Base-by-base conservation (phyloP, 2,113 vertebrate genomes). In the Antechinus flavipes region DNA sequence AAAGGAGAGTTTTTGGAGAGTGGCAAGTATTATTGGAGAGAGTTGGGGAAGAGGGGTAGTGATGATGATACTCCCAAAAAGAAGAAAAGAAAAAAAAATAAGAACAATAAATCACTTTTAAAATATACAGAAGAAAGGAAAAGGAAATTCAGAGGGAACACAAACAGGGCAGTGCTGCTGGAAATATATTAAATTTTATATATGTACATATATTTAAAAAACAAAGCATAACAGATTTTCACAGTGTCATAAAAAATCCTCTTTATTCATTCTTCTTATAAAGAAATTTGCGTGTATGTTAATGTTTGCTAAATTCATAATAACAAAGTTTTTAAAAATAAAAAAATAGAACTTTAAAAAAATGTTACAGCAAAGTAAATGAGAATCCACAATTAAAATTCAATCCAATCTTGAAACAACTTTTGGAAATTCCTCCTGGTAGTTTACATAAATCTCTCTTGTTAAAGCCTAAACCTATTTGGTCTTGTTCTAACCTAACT, bases 41-140 rank as follows among this genome's bases (percentile, higher is more conserved):
- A 76, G 16, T 0, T n/a, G 16, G 35, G 35, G 58, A 14, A 14
- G 16, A 5, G 5, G 14, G 0, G 1, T 16, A 42, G 0, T 35
- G 58, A 30, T 30, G 12, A 23, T 30, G 8, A 76, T 76, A n/a
- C 30, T 76, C 35, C 61, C 61, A 84, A 42, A 84, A 42, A 84
- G 35, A 42, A 6, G n/a, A 19, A n/a, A 23, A 42, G 16, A 23
- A 23, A 42, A n/a, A n/a, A 42, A 42, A 84, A 76, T n/a, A 42
- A 84, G 2, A 84, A 5, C 5, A 84, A 42, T 84, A 0, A 42
- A 84, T 42, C 6, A 84, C 16, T 42, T 42, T 84, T 84, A 68
- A 68, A 68, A 68, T 35, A 30, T 5, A 61, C 2, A 30, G 58
- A 61, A 61, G 58, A 61, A 68, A 68, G 30, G 30, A 68, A 35